These are phyloP conservation scores for Montipora efflorescens DNA, from an alignment of 64 coral and sea anemone species.

Conservation along the genomic window DNA sequence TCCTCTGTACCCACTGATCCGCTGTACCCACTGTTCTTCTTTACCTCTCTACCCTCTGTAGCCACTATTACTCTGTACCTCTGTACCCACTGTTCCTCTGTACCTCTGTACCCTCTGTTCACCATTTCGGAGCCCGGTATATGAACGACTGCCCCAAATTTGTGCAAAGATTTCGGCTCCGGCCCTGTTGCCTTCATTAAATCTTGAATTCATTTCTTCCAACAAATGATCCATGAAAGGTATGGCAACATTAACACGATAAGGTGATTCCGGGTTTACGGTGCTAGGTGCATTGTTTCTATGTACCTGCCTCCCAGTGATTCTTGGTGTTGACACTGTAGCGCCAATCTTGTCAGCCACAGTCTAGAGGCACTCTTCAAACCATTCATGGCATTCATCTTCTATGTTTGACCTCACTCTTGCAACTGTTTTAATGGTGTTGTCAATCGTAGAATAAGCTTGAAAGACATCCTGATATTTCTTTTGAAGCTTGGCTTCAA, in stretches of 20 bases:
- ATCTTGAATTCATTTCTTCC: slow-evolving; percentile 48
- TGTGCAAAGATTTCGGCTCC: slow-evolving; percentile 54
- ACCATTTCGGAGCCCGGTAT: no score
- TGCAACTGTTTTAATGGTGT: slow-evolving; percentile 29
- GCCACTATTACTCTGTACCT: no score
- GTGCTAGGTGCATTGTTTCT: slow-evolving; percentile 32
- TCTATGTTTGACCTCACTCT: slow-evolving; percentile 15
- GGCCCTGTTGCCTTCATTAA: slow-evolving; percentile 48
- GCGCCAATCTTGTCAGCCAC: not conserved
- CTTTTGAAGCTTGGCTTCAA: no score
- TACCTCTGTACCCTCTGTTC: no score
- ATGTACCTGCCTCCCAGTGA: slow-evolving; percentile 47
- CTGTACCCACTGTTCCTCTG: no score
- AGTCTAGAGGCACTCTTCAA: not conserved
- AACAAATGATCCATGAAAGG: slow-evolving; percentile 70
- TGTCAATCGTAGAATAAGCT: slow-evolving; percentile 55
- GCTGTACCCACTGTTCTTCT: no score
- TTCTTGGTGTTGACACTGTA: not conserved
- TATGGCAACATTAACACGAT: slow-evolving; percentile 55
- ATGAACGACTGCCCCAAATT: no score
- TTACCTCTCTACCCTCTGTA: no score
- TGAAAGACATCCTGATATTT: not conserved
- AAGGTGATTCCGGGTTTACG: slow-evolving; percentile 47
- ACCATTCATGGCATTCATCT: slow-evolving; percentile 36
- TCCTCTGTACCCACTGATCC: no score